phyloP scores from a whole-genome alignment of 1,140 invertebrate species.

The Drosophila tristis region DNA sequence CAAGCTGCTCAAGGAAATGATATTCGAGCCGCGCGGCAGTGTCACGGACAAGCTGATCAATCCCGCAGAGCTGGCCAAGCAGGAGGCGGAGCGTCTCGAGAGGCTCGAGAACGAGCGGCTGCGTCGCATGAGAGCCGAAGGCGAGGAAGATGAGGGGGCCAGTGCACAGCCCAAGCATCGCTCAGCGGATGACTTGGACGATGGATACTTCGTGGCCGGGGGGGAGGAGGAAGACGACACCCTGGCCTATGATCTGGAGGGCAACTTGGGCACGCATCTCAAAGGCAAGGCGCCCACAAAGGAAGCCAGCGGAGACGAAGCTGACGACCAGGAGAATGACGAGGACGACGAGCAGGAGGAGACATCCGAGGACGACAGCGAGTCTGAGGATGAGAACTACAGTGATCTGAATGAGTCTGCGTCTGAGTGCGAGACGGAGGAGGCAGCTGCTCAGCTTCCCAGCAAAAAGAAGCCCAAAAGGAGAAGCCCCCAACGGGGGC shows the following conservation, averaged over 20 bases:
- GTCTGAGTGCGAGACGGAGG: slow-evolving; percentile 62
- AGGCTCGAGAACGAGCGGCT: slow-evolving; percentile 91
- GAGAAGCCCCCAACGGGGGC: slow-evolving; percentile 59
- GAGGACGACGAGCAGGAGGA: slow-evolving; percentile 76
- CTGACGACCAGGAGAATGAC: slow-evolving; percentile 62
- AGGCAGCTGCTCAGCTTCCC: slow-evolving; percentile 4
- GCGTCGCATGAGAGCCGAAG: slow-evolving; percentile 90
- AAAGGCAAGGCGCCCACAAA: slow-evolving; percentile 17
- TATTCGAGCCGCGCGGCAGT: slow-evolving; percentile 92
- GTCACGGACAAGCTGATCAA: slow-evolving; percentile 92
- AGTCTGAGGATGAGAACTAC: slow-evolving; percentile 83
- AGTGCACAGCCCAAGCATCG: slow-evolving; percentile 84
- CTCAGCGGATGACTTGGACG: slow-evolving; percentile 93
- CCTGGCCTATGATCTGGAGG: slow-evolving; percentile 85
- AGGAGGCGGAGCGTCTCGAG: slow-evolving; percentile 92
- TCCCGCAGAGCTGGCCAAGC: slow-evolving; percentile 91
- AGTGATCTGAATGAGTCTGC: slow-evolving; percentile 85
- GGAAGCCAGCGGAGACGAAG: slow-evolving; percentile 67
- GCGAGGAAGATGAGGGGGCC: slow-evolving; percentile 84
- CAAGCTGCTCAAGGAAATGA: slow-evolving; percentile 90
- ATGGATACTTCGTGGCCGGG: slow-evolving; percentile 86
- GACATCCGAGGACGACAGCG: slow-evolving; percentile 56
- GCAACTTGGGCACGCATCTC: slow-evolving; percentile 72
- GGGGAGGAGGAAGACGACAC: slow-evolving; percentile 74
- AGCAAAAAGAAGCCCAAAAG: slow-evolving; percentile 44